Base-by-base conservation (phyloP, 2,888 invertebrate species). In the Nomada fabriciana region DNA sequence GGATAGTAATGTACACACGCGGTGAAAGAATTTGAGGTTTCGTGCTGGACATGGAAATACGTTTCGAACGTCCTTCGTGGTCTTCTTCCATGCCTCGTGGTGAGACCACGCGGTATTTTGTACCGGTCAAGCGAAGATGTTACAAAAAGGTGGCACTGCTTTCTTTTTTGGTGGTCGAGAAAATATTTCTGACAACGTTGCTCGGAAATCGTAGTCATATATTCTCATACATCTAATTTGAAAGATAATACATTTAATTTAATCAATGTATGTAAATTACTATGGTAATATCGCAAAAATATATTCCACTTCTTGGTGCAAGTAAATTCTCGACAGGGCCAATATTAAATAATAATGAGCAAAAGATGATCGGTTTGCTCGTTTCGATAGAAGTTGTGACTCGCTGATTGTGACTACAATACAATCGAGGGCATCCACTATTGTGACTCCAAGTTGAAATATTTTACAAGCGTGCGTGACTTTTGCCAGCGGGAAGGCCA, bases 1-100 rank as follows among this genome's bases (percentile, higher is more conserved):
- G 15, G 10, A 60, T 60, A 57, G 61, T 36, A 53, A 63, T 70
- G n/a, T 57, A 52, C 50, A 15, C 5, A 42, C 20, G 36, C n/a
- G 61, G 53, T 18, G 57, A 63, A 76, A 80, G 76, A 83, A 83
- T 83, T 71, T 80, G 74, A 74, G 83, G 80, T 83, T 84, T 83
- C 74, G 20, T 52, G 43, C 23, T 47, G 72, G 25, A 52, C 72
- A 76, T 60, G 78, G 70, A 59, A 83, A 83, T 68, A 29, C 36
- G 60, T 57, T 47, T 64, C 57, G 57, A 72, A 74, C 81, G 72
- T 74, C 75, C 81, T 80, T 82, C 76, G 68, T 63, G 76, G 70
- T 61, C 64, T 52, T 73, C 64, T 74, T 63, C 52, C 52, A 71
- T 61, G 52, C 61, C 70, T 68, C 69, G 18, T 60, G 61, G 60